These are phyloP conservation scores for Oncorhynchus kisutch DNA, from an alignment of 2,113 vertebrate genomes.

Conservation along the genomic window DNA sequence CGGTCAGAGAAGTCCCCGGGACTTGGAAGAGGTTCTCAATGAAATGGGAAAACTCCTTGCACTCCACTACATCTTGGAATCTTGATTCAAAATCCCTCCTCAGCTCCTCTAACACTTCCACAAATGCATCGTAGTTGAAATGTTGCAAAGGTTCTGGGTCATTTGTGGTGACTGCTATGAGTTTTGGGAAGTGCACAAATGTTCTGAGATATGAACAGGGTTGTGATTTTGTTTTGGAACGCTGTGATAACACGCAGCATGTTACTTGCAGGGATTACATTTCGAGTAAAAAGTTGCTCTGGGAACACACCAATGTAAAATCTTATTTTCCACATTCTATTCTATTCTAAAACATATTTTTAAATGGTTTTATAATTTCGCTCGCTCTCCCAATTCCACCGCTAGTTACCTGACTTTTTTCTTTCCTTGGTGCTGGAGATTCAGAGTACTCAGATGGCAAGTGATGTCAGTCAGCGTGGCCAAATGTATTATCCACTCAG, in stretches of 20 bases:
- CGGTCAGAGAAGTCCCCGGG: neutral
- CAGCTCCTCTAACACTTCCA: constrained; percentile 4
- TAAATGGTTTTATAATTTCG: too few relatives aligned
- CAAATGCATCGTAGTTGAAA: constrained; percentile 7
- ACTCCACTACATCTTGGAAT: neutral
- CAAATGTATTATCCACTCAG: neutral
- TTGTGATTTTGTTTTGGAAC: constrained; percentile 12
- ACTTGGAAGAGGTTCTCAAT: constrained; percentile 17
- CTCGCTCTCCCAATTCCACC: too few relatives aligned
- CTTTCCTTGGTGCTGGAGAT: neutral
- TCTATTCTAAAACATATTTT: too few relatives aligned
- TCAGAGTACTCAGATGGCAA: constrained; percentile 3
- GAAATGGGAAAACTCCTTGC: constrained; percentile 12
- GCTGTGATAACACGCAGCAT: neutral
- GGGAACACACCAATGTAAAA: too few relatives aligned
- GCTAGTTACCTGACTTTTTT: neutral
- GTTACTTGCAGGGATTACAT: neutral
- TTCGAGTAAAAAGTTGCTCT: too few relatives aligned
- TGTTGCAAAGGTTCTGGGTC: constrained; percentile 11
- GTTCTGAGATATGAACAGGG: neutral
- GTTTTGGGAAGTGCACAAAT: constrained; percentile 11
- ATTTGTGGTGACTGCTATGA: neutral
- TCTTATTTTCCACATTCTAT: too few relatives aligned
- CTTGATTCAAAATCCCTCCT: constrained; percentile 17
- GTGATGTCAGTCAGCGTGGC: constrained; percentile 13